Base-by-base conservation (phyloP, 2,113 vertebrate genomes). In the Thomomys bottae region DNA sequence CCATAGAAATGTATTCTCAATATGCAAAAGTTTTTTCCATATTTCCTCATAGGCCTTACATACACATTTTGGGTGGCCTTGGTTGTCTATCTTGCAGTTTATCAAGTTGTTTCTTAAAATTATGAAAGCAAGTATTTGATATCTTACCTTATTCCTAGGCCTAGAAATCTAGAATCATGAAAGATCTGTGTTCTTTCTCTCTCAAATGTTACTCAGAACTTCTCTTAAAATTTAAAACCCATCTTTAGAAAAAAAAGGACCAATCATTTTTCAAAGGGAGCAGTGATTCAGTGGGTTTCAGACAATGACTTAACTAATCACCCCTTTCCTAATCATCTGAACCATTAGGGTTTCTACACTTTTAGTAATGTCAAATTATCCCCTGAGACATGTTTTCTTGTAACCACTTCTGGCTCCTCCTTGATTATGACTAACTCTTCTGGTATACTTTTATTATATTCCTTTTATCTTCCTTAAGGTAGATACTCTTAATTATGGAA, bases 271-370 rank as follows among this genome's bases (percentile, higher is more conserved):
- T 87, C 82, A 94, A 96, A 96, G 24, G 67, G 32, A 66, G 59
- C 38, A 64, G 72, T 96, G 95, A 96, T 92, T 97, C 92, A 96
- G 88, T 93, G 86, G 90, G 76, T 88, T 95, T 95, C 89, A 95
- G 95, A 96, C 88, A 94, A 94, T 92, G 95, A 59, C 76, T 96
- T 90, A 93, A 76, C 67, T 96, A 97, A 96, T 94, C 81, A 95
- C 88, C 76, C 76, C 93, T 87, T 96, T 92, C 49, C 77, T 93
- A 88, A 88, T 88, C 59, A 57, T 88, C 59, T 45, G 6, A 6
- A 80, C 86, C 59, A 68, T 80, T 49, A 42, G 85, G 59, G 86
- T 90, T 61, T 30, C 83, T 86, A 93, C 84, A 91, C 54, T 81
- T 75, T 64, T 40, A 84, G 80, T 96, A 80, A 91, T 93, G 75